Base-by-base conservation (phyloP, 2,888 invertebrate species). In the Spialia ferax region DNA sequence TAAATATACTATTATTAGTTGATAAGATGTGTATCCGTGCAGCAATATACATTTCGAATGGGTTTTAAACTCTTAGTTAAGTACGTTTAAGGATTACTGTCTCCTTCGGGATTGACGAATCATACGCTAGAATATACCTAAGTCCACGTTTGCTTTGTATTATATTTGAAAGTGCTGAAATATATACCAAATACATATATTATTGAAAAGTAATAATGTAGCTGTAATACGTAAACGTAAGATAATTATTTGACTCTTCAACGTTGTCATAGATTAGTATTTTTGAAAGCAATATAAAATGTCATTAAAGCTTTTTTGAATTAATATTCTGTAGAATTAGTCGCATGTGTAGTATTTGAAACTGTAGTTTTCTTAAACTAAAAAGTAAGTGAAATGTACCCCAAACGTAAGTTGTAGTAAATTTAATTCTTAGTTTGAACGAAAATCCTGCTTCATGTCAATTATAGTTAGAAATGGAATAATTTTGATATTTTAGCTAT, bases 71-170 rank as follows among this genome's bases (percentile, higher is more conserved):
- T 87, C 91, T 63, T 77, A 77, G 71, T 52, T 72, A 72, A 68
- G 82, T 82, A 79, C 79, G 77, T 69, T 56, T 75, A 77, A 76
- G 75, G 73, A 73, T 69, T 78, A 80, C 80, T 76, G 89, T 89
- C 86, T 88, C 88, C 89, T 71, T 71, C 1, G 67, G 88, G 91
- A 87, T 86, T 52, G 86, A 91, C 86, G 77, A 85, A 87, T 92
- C 93, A 93, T 93, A 93, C 92, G 93, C 93, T 93, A 93, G 93
- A 92, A 90, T 91, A 90, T 88, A 91, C 93, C 93, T 92, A 93
- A 93, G 93, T 89, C 83, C 83, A 77, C 75, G 87, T 80, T 78
- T 86, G 92, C 92, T 93, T 91, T 93, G 92, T 93, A 93, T 48
- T 80, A 88, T 74, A 75, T 73, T 45, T 23, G 55, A 75, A 78